Base-by-base conservation (phyloP, 37 sponge, comb jelly and placozoan species). In the Chondrosia reniformis region DNA sequence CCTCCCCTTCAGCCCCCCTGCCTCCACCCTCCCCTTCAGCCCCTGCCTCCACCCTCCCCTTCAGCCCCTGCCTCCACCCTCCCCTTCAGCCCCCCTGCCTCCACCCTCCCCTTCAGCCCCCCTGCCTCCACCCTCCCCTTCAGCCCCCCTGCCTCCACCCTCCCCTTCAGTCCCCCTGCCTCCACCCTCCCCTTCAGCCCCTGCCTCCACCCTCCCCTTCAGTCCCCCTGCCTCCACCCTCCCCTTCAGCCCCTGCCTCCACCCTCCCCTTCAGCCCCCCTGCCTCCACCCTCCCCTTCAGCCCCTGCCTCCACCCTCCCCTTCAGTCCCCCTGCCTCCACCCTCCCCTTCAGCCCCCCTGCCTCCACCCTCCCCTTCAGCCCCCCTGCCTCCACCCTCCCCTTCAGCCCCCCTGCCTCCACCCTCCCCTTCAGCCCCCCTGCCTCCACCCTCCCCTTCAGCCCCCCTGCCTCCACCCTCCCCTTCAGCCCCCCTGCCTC, bases 221-320 rank as follows among this genome's bases (percentile, higher is more conserved):
- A 32, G 28, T 13, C 55, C 56, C 76, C 25, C 76, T 24, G 40
- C 40, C 79, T 30, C 63, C 42, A 13, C 42, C 79, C 32, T 40
- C 33, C 79, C 79, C 9, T 21, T 52, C 33, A 39, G n/a, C 12
- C 43, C 31, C 44, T 59, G 63, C 63, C 84, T 61, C 36, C 42
- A 49, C 62, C 33, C 62, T 21, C 31, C 64, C 22, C 62, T 66
- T 41, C 36, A 76, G 59, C 83, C 76, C 33, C 32, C 78, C 9
- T 73, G 33, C 22, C 7, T 3, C 34, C 7, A 2, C 34, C 57
- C 57, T 39, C 15, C 31, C 52, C 74, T 22, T 22, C 9, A 6
- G 15, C 12, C 72, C 72, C 9, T 8, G 10, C 72, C 42, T 30
- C 72, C 30, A 10, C 72, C 41, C 40, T 42, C 42, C 30, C 72